Percentiles rank a stretch among this genome's conserved stretches.
Conservation (phyloP, 2,888 invertebrate species). For the Ochropleura plecta region DNA sequence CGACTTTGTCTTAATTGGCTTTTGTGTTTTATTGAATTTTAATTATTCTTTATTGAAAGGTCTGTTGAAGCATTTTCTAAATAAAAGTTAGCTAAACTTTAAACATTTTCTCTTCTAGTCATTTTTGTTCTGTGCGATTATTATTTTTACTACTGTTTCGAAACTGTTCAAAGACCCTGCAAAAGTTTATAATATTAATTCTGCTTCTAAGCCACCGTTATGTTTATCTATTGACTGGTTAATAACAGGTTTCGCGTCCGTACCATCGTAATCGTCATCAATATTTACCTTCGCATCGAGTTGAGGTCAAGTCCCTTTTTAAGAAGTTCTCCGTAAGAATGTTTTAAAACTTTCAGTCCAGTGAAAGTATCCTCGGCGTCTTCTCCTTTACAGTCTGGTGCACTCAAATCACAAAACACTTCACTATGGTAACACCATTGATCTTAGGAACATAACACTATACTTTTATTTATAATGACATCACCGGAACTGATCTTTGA, state of each 20-base stretch:
- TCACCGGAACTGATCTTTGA: slow-evolving; percentile 75
- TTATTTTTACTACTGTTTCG: not conserved
- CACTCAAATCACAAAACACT: slow-evolving; percentile 77
- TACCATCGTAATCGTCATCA: slow-evolving; percentile 44
- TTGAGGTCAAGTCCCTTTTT: slow-evolving; percentile 76
- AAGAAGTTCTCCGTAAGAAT: slow-evolving; percentile 88
- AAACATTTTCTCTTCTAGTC: not conserved
- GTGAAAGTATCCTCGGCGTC: slow-evolving; percentile 90
- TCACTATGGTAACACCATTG: slow-evolving; percentile 75
- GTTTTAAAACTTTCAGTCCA: slow-evolving; percentile 89
- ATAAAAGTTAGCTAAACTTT: not conserved
- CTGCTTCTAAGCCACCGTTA: slow-evolving; percentile 56
- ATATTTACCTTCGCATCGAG: slow-evolving; percentile 80
- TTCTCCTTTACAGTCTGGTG: slow-evolving; percentile 77
- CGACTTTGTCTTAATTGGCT: slow-evolving; percentile 30
- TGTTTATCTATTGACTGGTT: slow-evolving; percentile 51
- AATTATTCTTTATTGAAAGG: slow-evolving; percentile 13
- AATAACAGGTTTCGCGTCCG: slow-evolving; percentile 49
- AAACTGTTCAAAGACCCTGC: not conserved
- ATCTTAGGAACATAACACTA: slow-evolving; percentile 65
- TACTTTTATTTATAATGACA: slow-evolving; percentile 71
- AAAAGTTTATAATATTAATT: slow-evolving; percentile 24
- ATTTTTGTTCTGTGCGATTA: not conserved
- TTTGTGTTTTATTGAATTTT: slow-evolving; percentile 18
- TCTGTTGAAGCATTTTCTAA: not conserved